Conservation (phyloP, 2,113 vertebrate genomes). For the Thamnaconus septentrionalis region DNA sequence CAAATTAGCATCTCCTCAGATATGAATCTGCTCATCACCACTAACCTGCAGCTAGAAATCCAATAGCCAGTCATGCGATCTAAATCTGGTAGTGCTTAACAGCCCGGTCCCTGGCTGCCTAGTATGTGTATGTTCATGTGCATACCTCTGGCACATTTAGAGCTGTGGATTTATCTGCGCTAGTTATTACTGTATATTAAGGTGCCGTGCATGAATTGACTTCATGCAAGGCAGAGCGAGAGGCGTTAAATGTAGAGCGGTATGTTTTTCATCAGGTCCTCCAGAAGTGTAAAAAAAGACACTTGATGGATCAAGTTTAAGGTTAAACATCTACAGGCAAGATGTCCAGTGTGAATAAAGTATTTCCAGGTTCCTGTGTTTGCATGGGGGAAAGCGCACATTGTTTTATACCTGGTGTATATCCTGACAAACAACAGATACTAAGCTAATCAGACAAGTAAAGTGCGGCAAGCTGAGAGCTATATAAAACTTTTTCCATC, state of each 20-base stretch:
- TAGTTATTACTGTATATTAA: conserved; percentile 29
- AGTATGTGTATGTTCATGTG: conserved; percentile 18
- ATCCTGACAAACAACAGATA: conserved; percentile 55
- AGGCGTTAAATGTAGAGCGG: conserved; percentile 49
- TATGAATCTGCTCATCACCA: conserved; percentile 62
- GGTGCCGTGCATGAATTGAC: conserved; percentile 12
- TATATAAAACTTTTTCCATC: conserved; percentile 34
- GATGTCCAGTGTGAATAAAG: conserved; percentile 5
- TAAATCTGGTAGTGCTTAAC: conserved; percentile 58
- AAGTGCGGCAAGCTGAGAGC: conserved; percentile 32
- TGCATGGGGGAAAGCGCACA: conserved; percentile 6
- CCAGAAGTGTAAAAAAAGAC: conserved; percentile 35
- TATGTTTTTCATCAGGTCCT: conserved; percentile 40
- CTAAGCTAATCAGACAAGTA: conserved; percentile 40
- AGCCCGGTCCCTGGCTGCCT: conserved; percentile 34
- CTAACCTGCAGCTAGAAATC: conserved; percentile 71
- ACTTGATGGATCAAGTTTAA: conserved; percentile 30
- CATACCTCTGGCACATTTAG: conserved; percentile 10
- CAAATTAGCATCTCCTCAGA: conserved; percentile 60
- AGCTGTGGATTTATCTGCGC: conserved; percentile 21
- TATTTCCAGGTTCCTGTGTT: conserved; percentile 40
- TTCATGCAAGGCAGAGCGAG: conserved; percentile 15
- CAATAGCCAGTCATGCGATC: conserved; percentile 59
- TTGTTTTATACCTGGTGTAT: conserved; percentile 48
- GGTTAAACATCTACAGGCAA: conserved; percentile 30